Percentiles rank a stretch among this genome's conserved stretches.
Evolutionary conservation across 2,797 vertebrate genomes (phyloP).

Genomic region (Notolabrus celidotus): DNA sequence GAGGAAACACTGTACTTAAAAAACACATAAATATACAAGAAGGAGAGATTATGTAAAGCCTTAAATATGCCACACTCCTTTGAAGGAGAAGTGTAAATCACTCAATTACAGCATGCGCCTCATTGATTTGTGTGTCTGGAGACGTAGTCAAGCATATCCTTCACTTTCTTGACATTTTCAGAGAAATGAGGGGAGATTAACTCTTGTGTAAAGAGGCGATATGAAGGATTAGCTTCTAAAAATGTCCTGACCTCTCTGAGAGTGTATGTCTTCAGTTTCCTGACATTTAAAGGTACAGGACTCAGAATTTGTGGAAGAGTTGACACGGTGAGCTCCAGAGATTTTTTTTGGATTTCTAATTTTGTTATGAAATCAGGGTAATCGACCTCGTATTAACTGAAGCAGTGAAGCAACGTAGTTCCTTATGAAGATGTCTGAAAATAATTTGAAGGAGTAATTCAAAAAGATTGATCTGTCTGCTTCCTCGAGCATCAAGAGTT

Average conservation of each 20-base stretch:
- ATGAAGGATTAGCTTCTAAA: slow-evolving; percentile 30
- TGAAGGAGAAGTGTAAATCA: neutral
- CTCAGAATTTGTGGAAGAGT: neutral
- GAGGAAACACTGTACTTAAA: neutral
- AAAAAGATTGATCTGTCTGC: no score
- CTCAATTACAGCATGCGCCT: neutral
- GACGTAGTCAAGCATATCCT: neutral
- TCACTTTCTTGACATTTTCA: slow-evolving; percentile 52
- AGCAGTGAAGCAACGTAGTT: no score
- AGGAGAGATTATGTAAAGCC: neutral
- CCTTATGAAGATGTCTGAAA: no score
- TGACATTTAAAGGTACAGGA: slow-evolving; percentile 52
- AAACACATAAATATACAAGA: neutral
- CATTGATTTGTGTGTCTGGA: slow-evolving; percentile 10
- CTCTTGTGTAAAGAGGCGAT: slow-evolving; percentile 26
- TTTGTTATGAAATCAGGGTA: no score
- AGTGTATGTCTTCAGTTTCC: slow-evolving; percentile 28
- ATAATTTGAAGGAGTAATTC: no score
- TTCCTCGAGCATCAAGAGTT: no score
- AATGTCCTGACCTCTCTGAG: slow-evolving; percentile 37
- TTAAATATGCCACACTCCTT: neutral
- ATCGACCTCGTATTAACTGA: no score
- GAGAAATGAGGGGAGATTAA: slow-evolving; percentile 33
- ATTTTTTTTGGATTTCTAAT: no score
- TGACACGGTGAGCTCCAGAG: no score